Conservation (phyloP, 1,140 invertebrate species). For the Plutomurus gul region DNA sequence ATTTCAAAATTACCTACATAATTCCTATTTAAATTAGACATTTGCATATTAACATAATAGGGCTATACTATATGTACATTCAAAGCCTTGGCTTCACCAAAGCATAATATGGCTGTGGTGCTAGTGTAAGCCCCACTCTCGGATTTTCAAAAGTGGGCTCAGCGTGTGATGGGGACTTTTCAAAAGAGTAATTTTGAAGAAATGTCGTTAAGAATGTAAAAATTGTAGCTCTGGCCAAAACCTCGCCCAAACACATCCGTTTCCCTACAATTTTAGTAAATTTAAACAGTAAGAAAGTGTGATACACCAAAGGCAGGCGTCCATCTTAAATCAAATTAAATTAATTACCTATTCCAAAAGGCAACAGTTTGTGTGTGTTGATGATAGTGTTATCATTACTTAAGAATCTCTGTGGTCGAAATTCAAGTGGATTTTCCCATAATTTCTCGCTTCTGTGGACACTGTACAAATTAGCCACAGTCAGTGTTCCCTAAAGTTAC, state of each 20-base stretch:
- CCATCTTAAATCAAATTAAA: not conserved
- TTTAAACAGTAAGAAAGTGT: no score
- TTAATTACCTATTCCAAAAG: conserved; percentile 72
- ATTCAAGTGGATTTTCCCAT: conserved; percentile 72
- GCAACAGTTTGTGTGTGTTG: conserved; percentile 71
- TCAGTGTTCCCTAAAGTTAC: conserved; percentile 74
- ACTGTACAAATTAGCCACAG: conserved; percentile 76
- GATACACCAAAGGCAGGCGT: no score
- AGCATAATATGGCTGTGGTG: conserved; percentile 37
- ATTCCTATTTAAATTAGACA: no score
- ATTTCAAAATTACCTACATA: no score
- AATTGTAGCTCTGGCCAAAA: conserved; percentile 40
- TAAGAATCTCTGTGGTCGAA: conserved; percentile 78
- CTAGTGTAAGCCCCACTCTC: conserved; percentile 20
- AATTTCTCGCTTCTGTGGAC: conserved; percentile 72
- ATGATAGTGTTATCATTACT: conserved; percentile 60
- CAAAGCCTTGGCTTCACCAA: conserved; percentile 27
- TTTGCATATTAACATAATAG: no score
- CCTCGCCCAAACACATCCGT: conserved; percentile 60
- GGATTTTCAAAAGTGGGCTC: conserved; percentile 47
- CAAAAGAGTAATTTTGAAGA: conserved; percentile 46
- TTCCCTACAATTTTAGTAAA: no score
- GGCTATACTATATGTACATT: no score
- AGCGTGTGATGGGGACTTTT: conserved; percentile 56
- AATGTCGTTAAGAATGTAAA: conserved; percentile 46